A percentile compares a stretch with the other conserved stretches of the same genome.
Conservation (phyloP, 2,888 invertebrate genomes). For the Eubasilissa splendida region DNA sequence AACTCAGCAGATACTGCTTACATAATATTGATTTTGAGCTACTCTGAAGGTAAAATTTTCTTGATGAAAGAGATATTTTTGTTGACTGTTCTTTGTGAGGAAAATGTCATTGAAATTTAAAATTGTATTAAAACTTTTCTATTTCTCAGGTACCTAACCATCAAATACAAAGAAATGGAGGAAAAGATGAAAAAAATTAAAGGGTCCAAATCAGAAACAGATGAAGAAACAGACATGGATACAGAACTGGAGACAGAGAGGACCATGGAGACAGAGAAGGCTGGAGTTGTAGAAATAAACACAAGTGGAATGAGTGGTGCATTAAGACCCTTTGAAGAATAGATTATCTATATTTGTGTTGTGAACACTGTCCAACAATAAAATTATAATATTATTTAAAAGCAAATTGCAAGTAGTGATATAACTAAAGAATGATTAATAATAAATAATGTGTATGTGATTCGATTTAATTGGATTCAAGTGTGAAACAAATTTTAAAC, state of each 20-base stretch:
- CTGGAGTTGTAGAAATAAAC: constrained; percentile 67
- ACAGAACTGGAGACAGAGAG: constrained; percentile 56
- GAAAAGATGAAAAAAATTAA: constrained; percentile 83
- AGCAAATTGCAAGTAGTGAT: not conserved
- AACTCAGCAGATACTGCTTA: too few relatives aligned
- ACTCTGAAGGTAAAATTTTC: too few relatives aligned
- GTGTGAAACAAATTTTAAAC: too few relatives aligned
- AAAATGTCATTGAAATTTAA: too few relatives aligned
- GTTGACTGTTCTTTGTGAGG: too few relatives aligned
- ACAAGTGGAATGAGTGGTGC: constrained; percentile 62
- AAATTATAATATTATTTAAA: not conserved
- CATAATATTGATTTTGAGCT: too few relatives aligned
- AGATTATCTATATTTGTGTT: not conserved
- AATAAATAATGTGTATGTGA: not conserved
- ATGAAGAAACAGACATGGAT: constrained; percentile 53
- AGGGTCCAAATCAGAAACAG: constrained; percentile 64
- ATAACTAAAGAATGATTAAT: not conserved
- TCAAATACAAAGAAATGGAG: constrained; percentile 91
- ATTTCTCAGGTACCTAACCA: constrained; percentile 79
- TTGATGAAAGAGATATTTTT: too few relatives aligned
- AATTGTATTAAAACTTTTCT: not conserved
- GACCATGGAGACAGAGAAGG: constrained; percentile 64
- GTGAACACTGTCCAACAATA: not conserved
- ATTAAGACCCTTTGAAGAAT: constrained; percentile 44
- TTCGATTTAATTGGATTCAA: too few relatives aligned